Conservation (phyloP, 2,113 vertebrate genomes). For the Prionailurus viverrinus region DNA sequence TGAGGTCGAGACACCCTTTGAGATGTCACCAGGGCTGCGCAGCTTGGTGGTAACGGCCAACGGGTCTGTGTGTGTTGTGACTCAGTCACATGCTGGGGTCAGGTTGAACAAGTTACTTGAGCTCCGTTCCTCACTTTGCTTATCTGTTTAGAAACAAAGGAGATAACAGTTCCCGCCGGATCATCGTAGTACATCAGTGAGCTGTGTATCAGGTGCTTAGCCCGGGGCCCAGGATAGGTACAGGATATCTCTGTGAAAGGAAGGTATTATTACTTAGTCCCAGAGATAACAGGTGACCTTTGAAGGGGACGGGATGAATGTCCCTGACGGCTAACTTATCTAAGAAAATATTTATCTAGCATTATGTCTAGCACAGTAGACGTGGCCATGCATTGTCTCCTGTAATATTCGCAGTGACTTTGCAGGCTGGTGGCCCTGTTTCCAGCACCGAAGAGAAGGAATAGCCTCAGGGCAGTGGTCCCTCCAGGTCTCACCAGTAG, state of each 20-base stretch:
- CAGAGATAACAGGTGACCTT: background rate
- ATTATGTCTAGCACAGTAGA: background rate
- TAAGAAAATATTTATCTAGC: too few relatives aligned
- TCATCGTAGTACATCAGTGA: accelerated
- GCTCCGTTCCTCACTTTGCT: background rate
- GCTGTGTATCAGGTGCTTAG: background rate
- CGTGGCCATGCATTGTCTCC: background rate
- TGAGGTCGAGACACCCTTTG: background rate
- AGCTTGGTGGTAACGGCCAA: background rate
- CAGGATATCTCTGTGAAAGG: background rate
- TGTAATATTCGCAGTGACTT: background rate
- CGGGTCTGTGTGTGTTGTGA: background rate
- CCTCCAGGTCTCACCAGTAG: background rate
- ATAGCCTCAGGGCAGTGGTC: too few relatives aligned
- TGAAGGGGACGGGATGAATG: background rate
- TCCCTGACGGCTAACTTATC: background rate
- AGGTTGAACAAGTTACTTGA: background rate
- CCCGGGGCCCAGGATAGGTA: background rate
- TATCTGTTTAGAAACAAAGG: background rate
- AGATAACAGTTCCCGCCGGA: background rate
- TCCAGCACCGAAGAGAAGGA: accelerated
- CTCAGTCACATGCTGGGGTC: background rate
- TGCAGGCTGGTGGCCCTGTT: background rate
- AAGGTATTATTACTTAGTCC: too few relatives aligned
- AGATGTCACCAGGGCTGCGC: too few relatives aligned